These are phyloP conservation scores for Aurelia sp. DNA, from an alignment of 30 jellyfish, hydroid and myxozoan genomes.

Conservation along the genomic window DNA sequence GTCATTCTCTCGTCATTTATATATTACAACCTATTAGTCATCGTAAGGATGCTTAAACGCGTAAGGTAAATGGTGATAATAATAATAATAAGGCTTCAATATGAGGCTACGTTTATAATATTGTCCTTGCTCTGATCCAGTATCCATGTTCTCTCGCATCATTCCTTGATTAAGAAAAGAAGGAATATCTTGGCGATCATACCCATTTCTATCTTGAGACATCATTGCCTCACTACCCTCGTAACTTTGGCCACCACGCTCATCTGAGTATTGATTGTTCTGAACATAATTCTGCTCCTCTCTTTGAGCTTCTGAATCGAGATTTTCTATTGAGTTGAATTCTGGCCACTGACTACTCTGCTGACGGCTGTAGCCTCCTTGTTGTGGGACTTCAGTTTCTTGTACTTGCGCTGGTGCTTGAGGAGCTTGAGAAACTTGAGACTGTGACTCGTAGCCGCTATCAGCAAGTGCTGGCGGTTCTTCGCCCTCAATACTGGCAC, in stretches of 20 bases:
- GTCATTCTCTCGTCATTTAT: background rate
- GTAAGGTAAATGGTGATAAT: conserved; percentile 55
- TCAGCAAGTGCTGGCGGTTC: conserved; percentile 26
- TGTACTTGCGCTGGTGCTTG: conserved; percentile 17
- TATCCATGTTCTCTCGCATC: conserved; percentile 44
- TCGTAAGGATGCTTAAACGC: conserved; percentile 67
- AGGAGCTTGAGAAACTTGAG: background rate
- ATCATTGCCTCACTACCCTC: conserved; percentile 41
- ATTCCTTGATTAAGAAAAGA: conserved; percentile 28
- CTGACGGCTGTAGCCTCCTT: conserved; percentile 17
- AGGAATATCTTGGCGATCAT: conserved; percentile 71
- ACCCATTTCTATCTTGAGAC: conserved; percentile 49
- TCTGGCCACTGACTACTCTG: conserved; percentile 46
- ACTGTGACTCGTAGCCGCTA: conserved; percentile 14
- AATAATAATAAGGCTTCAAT: conserved; percentile 54
- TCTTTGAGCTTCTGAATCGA: conserved; percentile 73
- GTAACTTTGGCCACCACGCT: conserved; percentile 21
- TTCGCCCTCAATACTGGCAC: conserved; percentile 42
- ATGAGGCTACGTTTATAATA: conserved; percentile 62
- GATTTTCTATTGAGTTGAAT: conserved; percentile 27
- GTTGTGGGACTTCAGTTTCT: conserved; percentile 1
- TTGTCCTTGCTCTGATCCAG: conserved; percentile 38
- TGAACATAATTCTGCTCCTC: conserved; percentile 54
- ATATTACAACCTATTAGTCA: background rate
- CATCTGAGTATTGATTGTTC: conserved; percentile 25